Conservation (phyloP, 2,888 invertebrate genomes). For the Oconnorella tubifera region DNA sequence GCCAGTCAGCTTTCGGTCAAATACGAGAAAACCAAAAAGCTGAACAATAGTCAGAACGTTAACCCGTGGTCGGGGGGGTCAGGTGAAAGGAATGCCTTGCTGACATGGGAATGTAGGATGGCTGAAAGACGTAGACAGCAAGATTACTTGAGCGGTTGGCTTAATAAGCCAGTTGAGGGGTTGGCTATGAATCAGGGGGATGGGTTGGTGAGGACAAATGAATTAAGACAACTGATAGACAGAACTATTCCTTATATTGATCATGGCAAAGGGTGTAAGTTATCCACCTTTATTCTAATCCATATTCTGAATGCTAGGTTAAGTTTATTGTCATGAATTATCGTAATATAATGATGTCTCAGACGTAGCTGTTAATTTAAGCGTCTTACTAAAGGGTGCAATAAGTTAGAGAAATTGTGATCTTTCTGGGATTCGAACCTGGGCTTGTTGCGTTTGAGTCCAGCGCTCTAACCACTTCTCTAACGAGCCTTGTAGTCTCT, state of each 20-base stretch:
- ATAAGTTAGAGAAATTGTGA: too few species aligned
- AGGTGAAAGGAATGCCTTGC: slow-evolving; percentile 51
- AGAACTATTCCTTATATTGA: slow-evolving; percentile 51
- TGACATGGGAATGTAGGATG: slow-evolving; percentile 54
- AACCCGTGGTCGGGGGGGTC: slow-evolving; percentile 13
- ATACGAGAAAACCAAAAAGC: slow-evolving; percentile 47
- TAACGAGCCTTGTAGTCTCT: too few species aligned
- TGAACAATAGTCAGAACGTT: not conserved
- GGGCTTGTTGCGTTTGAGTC: too few species aligned
- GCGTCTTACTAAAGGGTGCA: too few species aligned
- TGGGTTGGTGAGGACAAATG: slow-evolving; percentile 46
- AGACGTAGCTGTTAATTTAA: too few species aligned
- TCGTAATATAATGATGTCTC: too few species aligned
- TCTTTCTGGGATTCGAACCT: too few species aligned
- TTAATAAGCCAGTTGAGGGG: slow-evolving; percentile 49
- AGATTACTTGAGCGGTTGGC: slow-evolving; percentile 49
- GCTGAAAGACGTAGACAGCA: slow-evolving; percentile 51
- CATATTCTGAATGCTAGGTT: too few species aligned
- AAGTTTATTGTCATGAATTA: too few species aligned
- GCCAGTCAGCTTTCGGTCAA: slow-evolving; percentile 38
- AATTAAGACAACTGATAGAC: slow-evolving; percentile 52
- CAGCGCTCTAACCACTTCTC: too few species aligned
- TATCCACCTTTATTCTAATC: too few species aligned
- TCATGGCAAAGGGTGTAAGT: slow-evolving; percentile 56
- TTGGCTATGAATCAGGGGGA: slow-evolving; percentile 55